Percentiles rank a stretch among this genome's conserved stretches.
Conservation (phyloP, 2,797 vertebrate genomes). For the Catostomus latipinnis region DNA sequence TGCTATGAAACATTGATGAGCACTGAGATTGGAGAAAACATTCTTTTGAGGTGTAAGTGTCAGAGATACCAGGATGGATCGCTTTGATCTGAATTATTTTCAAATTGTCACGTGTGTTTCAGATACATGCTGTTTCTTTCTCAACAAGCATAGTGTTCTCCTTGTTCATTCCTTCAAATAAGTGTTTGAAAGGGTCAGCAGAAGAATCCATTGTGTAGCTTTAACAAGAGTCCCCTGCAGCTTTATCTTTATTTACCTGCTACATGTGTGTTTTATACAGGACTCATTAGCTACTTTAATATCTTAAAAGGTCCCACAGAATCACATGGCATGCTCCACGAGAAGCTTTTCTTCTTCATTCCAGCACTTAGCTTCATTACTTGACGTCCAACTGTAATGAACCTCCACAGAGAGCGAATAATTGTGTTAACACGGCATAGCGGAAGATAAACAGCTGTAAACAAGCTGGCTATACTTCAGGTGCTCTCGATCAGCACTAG, state of each 20-base stretch:
- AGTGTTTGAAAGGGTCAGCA: conserved; percentile 75
- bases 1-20: too few relatives aligned
- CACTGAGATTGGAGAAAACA: too few relatives aligned
- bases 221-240: conserved; percentile 74
- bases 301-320: conserved; percentile 76
- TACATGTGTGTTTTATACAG: conserved; percentile 74
- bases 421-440: conserved; percentile 67
- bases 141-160: conserved; percentile 43
- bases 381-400: conserved; percentile 76
- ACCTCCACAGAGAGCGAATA: conserved; percentile 74
- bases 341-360: conserved; percentile 82
- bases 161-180: conserved; percentile 70
- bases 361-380: conserved; percentile 83
- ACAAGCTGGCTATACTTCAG: neutral
- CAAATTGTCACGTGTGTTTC: too few relatives aligned
- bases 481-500: too few relatives aligned
- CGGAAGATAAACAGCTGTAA: conserved; percentile 35
- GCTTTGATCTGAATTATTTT: too few relatives aligned
- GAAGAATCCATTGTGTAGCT: conserved; percentile 75
- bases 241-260: conserved; percentile 77
- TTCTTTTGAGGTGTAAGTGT: too few relatives aligned
- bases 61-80: too few relatives aligned
- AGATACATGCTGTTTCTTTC: too few relatives aligned
- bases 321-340: conserved; percentile 74
- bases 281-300: conserved; percentile 80